Conservation (phyloP, 2,797 vertebrate genomes). For the Microctenopoma steveboyesi region DNA sequence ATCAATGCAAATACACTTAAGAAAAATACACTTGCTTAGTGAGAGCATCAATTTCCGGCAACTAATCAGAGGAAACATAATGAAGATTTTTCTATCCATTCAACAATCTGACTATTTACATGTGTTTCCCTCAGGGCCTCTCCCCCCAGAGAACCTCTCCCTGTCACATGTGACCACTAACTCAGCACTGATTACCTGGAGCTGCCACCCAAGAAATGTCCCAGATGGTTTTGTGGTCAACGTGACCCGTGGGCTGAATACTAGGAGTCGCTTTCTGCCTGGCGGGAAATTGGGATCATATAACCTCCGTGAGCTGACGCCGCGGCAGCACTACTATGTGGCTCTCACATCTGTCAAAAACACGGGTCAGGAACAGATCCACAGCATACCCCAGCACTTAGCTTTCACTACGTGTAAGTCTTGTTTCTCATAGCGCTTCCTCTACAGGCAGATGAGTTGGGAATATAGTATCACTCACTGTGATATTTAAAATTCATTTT, state of each 20-base stretch:
- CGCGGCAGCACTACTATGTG: slow-evolving; percentile 89
- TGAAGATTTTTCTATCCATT: not conserved
- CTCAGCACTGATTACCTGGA: slow-evolving; percentile 90
- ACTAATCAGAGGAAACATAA: slow-evolving; percentile 1
- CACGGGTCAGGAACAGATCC: slow-evolving; percentile 87
- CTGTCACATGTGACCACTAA: slow-evolving; percentile 87
- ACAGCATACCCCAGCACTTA: slow-evolving; percentile 89
- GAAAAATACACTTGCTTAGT: too few relatives aligned
- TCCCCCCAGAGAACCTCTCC: slow-evolving; percentile 92
- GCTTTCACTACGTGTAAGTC: slow-evolving; percentile 89
- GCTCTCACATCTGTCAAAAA: slow-evolving; percentile 87
- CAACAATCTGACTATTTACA: slow-evolving; percentile 27
- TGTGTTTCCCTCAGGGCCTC: slow-evolving; percentile 84
- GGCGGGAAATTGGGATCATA: slow-evolving; percentile 87
- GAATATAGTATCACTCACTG: not conserved
- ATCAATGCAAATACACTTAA: not conserved
- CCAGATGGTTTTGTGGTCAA: slow-evolving; percentile 95
- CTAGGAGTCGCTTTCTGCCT: slow-evolving; percentile 93
- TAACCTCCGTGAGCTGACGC: slow-evolving; percentile 88
- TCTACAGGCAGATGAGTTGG: too few relatives aligned
- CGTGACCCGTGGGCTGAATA: slow-evolving; percentile 88
- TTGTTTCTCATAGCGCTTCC: not conserved
- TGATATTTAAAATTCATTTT: not conserved
- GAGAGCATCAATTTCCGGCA: not conserved
- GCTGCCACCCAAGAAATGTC: slow-evolving; percentile 71